Evolutionary conservation across 2,888 invertebrate species (phyloP).

Genomic region (Nasonia oneida): DNA sequence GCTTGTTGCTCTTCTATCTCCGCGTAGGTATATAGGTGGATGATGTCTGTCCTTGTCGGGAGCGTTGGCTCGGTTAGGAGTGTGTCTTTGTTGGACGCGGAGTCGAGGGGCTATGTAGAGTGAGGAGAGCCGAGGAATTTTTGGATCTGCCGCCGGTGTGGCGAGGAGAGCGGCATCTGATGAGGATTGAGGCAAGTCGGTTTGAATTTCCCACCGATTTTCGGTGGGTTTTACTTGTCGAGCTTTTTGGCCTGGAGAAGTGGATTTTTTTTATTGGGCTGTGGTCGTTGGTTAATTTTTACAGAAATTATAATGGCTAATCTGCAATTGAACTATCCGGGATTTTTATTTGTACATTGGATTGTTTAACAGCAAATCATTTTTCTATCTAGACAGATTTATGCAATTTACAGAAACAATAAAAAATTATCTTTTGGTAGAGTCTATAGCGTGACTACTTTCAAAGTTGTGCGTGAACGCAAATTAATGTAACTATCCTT

Average conservation of each 20-base stretch:
- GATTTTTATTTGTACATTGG: neutral
- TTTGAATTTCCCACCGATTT: conserved; percentile 17
- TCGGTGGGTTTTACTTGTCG: neutral
- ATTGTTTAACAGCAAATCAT: neutral
- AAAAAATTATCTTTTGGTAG: too few relatives aligned
- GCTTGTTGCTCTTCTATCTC: neutral
- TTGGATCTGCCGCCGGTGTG: neutral
- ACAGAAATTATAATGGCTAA: neutral
- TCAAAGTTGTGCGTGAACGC: too few relatives aligned
- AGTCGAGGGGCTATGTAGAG: neutral
- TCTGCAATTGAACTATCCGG: too few relatives aligned
- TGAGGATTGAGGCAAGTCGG: neutral
- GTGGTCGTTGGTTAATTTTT: neutral
- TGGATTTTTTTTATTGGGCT: neutral
- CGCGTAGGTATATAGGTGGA: too few relatives aligned
- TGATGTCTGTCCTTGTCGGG: neutral
- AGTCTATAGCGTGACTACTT: neutral
- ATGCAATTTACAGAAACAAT: too few relatives aligned
- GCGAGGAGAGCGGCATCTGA: neutral
- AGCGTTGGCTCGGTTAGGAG: neutral
- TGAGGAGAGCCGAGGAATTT: neutral
- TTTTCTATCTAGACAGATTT: neutral
- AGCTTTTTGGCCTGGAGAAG: neutral
- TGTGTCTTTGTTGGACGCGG: neutral
- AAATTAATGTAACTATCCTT: too few relatives aligned